A percentile compares a stretch with the other conserved stretches of the same genome.
These are phyloP conservation scores for Xestia sexstrigata DNA, from an alignment of 2,888 invertebrate species.

Conservation along the genomic window DNA sequence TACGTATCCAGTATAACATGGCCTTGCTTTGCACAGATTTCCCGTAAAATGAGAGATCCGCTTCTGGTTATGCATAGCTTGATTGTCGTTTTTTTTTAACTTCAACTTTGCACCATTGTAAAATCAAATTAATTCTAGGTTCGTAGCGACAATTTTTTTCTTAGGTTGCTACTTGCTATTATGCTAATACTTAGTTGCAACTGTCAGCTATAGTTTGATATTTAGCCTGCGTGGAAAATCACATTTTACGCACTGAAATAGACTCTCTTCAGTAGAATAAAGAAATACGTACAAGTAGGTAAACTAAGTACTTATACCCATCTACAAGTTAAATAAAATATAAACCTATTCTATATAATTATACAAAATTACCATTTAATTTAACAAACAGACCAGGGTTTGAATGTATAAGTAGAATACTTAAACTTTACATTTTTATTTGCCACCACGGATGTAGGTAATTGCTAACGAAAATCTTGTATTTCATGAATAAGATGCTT, in stretches of 20 bases:
- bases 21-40: too few relatives aligned
- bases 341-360: not conserved
- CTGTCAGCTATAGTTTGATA: not conserved
- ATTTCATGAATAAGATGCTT: slow-evolving; percentile 2
- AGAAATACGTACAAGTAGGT: not conserved
- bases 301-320: not conserved
- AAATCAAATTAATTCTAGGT: not conserved
- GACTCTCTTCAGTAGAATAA: not conserved
- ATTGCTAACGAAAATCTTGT: not conserved
- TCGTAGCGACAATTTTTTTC: not conserved
- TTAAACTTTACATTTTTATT: not conserved
- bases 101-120: not conserved
- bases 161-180: not conserved
- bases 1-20: too few relatives aligned
- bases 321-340: not conserved
- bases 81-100: not conserved
- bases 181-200: not conserved
- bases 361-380: slow-evolving; percentile 1
- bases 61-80: not conserved
- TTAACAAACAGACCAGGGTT: not conserved
- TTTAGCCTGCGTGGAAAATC: not conserved
- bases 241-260: not conserved
- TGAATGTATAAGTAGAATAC: slow-evolving; percentile 11
- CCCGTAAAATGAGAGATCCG: not conserved
- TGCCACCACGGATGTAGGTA: not conserved